phyloP scores from a whole-genome alignment of 2,888 invertebrate genomes.

The Epinotia brunnichana region DNA sequence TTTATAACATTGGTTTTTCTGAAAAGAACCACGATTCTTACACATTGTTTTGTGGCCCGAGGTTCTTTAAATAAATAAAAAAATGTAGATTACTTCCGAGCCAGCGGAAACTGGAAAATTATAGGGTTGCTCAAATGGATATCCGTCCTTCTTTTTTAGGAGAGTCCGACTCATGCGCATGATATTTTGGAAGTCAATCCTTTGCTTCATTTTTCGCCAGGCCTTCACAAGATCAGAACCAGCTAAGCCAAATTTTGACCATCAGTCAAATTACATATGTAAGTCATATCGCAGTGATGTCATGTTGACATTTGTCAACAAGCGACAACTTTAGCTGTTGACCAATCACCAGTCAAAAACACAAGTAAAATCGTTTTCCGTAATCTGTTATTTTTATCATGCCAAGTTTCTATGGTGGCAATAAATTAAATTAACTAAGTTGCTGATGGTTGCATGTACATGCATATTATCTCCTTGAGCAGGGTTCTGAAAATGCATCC shows the following conservation, averaged over 20 bases:
- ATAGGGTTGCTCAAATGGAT: not conserved
- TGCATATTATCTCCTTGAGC: too few relatives aligned
- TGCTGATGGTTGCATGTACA: too few relatives aligned
- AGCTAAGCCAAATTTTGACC: not conserved
- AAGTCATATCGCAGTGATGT: too few relatives aligned
- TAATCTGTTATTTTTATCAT: too few relatives aligned
- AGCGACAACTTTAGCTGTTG: too few relatives aligned
- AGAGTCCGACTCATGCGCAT: not conserved
- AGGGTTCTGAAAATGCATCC: too few relatives aligned
- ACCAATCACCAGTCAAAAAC: too few relatives aligned
- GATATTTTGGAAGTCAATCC: not conserved
- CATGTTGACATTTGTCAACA: too few relatives aligned
- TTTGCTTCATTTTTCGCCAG: too few relatives aligned
- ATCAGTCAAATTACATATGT: not conserved
- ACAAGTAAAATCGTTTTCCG: too few relatives aligned
- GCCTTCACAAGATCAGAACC: not conserved
- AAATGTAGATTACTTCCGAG: conserved; percentile 8
- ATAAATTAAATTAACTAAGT: too few relatives aligned
- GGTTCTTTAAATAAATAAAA: conserved; percentile 15
- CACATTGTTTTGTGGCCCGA: conserved; percentile 23
- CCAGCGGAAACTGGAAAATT: not conserved
- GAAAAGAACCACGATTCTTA: conserved; percentile 11
- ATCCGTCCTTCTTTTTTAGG: not conserved
- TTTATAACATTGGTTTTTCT: conserved; percentile 37
- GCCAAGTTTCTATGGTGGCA: too few relatives aligned